Evolutionary conservation across 2,797 vertebrate genomes (phyloP).

Genomic region (Cheirogaleus major): DNA sequence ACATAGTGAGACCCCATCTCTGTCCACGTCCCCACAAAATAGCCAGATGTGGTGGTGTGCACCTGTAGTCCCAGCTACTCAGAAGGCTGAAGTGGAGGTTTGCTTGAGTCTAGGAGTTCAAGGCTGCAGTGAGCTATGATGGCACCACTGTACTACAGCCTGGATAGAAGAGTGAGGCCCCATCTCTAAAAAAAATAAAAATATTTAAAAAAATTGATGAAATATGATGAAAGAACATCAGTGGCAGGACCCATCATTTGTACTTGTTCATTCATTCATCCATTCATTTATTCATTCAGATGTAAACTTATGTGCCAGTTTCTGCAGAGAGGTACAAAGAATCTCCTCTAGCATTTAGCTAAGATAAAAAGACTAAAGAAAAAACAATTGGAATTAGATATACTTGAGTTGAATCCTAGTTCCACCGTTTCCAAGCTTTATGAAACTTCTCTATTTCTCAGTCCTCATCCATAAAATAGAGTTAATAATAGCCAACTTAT

Average conservation of each 20-base stretch:
- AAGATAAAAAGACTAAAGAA: conserved; percentile 19
- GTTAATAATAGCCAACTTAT: background rate
- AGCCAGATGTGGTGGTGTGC: background rate
- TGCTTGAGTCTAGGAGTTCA: background rate
- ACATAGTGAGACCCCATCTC: too few relatives aligned
- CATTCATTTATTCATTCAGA: background rate
- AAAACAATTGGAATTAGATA: background rate
- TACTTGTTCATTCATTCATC: background rate
- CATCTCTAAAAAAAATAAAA: background rate
- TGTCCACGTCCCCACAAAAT: too few relatives aligned
- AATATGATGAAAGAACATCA: background rate
- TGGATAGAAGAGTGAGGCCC: background rate
- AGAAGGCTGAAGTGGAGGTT: background rate
- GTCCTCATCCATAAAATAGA: background rate
- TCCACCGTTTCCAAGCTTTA: background rate
- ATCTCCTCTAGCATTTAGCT: background rate
- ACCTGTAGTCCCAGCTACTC: background rate
- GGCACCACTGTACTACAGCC: background rate
- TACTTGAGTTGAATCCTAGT: background rate
- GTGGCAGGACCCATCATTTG: background rate
- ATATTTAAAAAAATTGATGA: background rate
- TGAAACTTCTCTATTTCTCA: background rate
- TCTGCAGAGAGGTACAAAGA: background rate
- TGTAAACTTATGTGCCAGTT: background rate
- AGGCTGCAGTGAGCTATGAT: background rate